Conservation (phyloP, 2,113 vertebrate species). For the Eulacestoma nigropectus region DNA sequence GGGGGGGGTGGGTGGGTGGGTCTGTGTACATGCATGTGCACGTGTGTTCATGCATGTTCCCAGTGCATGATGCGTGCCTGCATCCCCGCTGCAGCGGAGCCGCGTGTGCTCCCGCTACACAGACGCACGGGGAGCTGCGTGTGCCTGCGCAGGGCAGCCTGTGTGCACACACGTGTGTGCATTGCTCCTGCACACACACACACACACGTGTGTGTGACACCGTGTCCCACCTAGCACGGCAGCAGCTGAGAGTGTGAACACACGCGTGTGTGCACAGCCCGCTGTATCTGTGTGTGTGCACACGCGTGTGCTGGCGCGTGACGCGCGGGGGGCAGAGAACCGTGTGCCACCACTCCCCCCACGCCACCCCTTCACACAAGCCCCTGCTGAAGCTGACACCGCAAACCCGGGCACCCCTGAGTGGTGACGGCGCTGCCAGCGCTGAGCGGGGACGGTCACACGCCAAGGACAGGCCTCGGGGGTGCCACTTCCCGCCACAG, state of each 20-base stretch:
- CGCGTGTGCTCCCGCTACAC: fast-evolving
- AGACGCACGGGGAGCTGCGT: fast-evolving
- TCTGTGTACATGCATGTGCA: not conserved
- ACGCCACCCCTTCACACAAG: not conserved
- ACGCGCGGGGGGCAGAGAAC: not conserved
- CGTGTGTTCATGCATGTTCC: not conserved
- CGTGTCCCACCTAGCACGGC: fast-evolving
- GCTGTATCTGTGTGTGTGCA: not conserved
- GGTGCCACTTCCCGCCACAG: not conserved
- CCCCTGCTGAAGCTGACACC: not conserved
- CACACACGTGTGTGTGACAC: fast-evolving
- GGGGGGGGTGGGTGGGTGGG: fast-evolving
- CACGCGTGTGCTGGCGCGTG: fast-evolving
- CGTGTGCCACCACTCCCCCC: not conserved
- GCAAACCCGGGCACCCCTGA: not conserved
- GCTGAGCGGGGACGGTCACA: not conserved
- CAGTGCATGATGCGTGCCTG: fast-evolving
- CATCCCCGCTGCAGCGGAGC: not conserved
- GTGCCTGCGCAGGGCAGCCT: not conserved
- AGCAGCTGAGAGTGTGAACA: not conserved
- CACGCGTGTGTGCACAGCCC: not conserved
- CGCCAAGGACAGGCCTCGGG: not conserved
- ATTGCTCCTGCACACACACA: not conserved
- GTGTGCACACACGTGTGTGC: not conserved
- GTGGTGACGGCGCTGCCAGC: not conserved